phyloP scores from a whole-genome alignment of 2,113 vertebrate genomes.

The Australoheros scitulus region DNA sequence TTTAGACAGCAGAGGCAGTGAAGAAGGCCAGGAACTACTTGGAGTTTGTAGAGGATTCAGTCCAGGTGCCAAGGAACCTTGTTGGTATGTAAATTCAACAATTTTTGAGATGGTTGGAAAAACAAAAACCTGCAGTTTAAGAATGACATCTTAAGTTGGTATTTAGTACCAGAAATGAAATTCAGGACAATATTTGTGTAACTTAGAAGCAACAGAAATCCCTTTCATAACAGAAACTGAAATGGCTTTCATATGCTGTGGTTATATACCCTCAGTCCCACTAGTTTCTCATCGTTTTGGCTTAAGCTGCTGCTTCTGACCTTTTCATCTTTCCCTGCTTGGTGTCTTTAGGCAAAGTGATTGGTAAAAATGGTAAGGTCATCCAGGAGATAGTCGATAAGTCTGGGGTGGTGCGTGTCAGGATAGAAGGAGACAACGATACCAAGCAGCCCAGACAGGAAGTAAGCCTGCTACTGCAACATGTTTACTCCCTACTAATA shows the following conservation, averaged over 20 bases:
- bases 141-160: neutral
- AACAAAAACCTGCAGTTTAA: neutral
- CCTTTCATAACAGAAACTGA: neutral
- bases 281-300: neutral
- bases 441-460: constrained; percentile 88
- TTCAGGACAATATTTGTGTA: neutral
- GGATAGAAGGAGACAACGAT: constrained; percentile 91
- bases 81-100: constrained; percentile 82
- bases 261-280: neutral
- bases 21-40: constrained; percentile 86
- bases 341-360: constrained; percentile 85
- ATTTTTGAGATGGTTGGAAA: neutral
- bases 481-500: neutral
- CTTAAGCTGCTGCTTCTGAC: neutral
- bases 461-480: constrained; percentile 74
- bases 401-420: constrained; percentile 89
- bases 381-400: constrained; percentile 96
- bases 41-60: constrained; percentile 90
- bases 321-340: neutral
- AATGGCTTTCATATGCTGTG: neutral
- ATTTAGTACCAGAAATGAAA: neutral
- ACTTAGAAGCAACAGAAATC: neutral
- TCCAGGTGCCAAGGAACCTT: constrained; percentile 88
- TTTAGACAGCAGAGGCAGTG: constrained; percentile 87
- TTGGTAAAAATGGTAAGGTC: constrained; percentile 91